A percentile compares a stretch with the other conserved stretches of the same genome.
Conservation (phyloP, 2,888 invertebrate species). For the Erynnis tages region DNA sequence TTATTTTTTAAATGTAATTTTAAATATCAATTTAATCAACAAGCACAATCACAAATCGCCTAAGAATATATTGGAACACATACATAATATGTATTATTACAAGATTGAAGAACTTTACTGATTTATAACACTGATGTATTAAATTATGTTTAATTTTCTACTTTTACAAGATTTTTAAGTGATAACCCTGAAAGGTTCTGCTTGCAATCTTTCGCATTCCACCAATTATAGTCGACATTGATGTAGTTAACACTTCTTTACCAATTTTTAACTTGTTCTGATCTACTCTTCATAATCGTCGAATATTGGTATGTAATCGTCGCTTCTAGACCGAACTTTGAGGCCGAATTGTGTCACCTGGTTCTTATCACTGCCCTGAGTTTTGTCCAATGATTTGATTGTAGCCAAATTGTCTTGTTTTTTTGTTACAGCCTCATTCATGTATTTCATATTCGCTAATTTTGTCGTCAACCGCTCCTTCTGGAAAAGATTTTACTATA, state of each 20-base stretch:
- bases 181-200: too few species aligned
- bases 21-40: too few species aligned
- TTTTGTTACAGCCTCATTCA: slow-evolving; percentile 48
- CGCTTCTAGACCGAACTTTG: slow-evolving; percentile 62
- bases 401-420: slow-evolving; percentile 54
- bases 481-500: slow-evolving; percentile 58
- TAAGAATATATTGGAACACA: too few species aligned
- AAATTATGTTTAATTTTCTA: too few species aligned
- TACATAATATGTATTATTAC: too few species aligned
- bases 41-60: too few species aligned
- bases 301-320: slow-evolving; percentile 65
- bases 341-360: slow-evolving; percentile 64
- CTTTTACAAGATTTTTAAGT: too few species aligned
- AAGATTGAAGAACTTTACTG: too few species aligned
- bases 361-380: slow-evolving; percentile 51
- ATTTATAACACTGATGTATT: too few species aligned
- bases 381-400: slow-evolving; percentile 50
- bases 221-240: too few species aligned
- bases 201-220: too few species aligned
- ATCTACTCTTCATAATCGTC: slow-evolving; percentile 43
- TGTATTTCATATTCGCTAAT: slow-evolving; percentile 49
- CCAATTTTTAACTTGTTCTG: neutral
- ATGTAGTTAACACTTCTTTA: neutral
- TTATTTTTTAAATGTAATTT: too few species aligned
- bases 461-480: slow-evolving; percentile 60